These are phyloP conservation scores for Molossus alvarezi DNA, from an alignment of 2,797 vertebrate species.

Conservation along the genomic window DNA sequence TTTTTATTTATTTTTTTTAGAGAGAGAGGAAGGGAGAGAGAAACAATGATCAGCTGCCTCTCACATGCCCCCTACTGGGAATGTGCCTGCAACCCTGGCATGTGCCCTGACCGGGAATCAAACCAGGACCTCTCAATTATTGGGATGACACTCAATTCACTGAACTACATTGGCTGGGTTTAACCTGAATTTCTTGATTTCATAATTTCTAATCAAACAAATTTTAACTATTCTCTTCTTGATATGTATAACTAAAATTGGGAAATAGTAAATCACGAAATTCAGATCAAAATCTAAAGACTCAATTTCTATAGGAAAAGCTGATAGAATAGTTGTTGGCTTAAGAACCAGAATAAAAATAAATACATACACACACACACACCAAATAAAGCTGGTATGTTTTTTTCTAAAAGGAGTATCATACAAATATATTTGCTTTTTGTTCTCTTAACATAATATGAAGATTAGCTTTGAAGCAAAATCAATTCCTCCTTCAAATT, in stretches of 20 bases:
- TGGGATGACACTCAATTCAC: too few species aligned
- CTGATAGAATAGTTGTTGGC: background rate
- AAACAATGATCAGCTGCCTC: too few species aligned
- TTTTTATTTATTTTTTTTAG: too few species aligned
- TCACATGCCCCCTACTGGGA: too few species aligned
- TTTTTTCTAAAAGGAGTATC: background rate
- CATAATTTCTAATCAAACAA: constrained; percentile 42
- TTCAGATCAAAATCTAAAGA: background rate
- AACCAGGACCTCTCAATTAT: too few species aligned
- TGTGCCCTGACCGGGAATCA: too few species aligned
- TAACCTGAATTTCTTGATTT: background rate
- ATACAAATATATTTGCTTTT: constrained; percentile 31
- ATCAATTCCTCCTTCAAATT: constrained; percentile 36
- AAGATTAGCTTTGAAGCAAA: constrained; percentile 50
- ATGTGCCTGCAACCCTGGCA: too few species aligned
- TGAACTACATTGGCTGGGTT: too few species aligned
- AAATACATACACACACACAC: background rate
- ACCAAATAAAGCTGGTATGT: background rate
- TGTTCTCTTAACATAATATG: constrained; percentile 53
- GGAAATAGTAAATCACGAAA: constrained; percentile 38
- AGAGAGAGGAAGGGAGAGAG: too few species aligned
- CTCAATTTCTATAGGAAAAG: constrained; percentile 40
- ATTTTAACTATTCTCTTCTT: background rate
- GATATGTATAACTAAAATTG: background rate
- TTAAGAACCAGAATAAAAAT: constrained; percentile 29